Conservation (phyloP, 2,888 invertebrate species). For the Calameuta filiformis region DNA sequence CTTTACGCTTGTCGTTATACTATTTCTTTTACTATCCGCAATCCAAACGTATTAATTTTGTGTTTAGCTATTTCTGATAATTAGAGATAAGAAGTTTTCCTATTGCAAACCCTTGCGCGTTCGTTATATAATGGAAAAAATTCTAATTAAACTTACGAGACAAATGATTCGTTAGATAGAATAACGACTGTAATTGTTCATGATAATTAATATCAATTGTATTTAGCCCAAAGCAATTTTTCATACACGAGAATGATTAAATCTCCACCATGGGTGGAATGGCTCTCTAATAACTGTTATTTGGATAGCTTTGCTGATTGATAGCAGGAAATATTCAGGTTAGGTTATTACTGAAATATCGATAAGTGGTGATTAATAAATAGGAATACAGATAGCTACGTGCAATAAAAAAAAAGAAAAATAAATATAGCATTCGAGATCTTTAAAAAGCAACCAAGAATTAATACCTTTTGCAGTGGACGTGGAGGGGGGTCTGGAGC, state of each 20-base stretch:
- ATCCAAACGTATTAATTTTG: neutral
- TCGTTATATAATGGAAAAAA: constrained; percentile 11
- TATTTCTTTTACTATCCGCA: neutral
- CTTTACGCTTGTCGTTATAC: neutral
- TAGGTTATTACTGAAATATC: neutral
- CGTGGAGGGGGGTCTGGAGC: constrained; percentile 28
- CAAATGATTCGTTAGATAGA: constrained; percentile 20
- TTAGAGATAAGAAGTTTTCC: neutral
- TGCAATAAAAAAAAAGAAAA: neutral
- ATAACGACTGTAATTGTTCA: neutral
- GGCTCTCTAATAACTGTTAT: neutral
- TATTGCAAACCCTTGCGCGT: neutral
- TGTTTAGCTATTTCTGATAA: neutral
- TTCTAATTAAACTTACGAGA: constrained; percentile 22
- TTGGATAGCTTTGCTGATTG: neutral
- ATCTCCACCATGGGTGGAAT: neutral
- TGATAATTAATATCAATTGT: neutral
- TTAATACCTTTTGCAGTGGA: constrained; percentile 29
- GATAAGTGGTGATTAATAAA: neutral
- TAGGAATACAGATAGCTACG: neutral
- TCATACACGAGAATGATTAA: neutral
- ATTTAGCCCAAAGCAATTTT: neutral
- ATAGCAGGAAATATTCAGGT: neutral
- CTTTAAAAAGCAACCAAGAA: neutral
- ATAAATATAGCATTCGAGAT: neutral